Percentiles rank a stretch among this genome's conserved stretches.
Conservation (phyloP, 2,113 vertebrate species). For the Austrofundulus limnaeus region DNA sequence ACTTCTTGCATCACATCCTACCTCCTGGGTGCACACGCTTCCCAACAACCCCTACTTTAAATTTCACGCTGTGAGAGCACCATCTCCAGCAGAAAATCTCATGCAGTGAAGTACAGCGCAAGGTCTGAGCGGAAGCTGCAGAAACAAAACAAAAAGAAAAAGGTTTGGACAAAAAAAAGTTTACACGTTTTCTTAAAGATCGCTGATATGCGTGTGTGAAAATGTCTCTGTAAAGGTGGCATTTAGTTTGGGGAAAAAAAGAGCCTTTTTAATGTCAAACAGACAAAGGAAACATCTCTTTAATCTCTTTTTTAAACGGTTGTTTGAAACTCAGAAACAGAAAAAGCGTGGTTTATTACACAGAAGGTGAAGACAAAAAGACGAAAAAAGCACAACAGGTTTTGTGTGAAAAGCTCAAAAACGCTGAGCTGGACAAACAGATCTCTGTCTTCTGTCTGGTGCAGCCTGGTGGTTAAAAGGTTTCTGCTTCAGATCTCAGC, state of each 20-base stretch:
- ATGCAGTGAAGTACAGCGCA: neutral
- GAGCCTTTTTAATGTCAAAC: neutral
- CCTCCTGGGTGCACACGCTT: neutral
- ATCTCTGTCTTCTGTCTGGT: neutral
- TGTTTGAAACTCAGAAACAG: neutral
- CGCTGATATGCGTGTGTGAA: neutral
- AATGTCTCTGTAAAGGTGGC: neutral
- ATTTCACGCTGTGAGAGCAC: slow-evolving; percentile 4
- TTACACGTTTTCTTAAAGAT: neutral
- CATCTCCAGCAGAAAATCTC: slow-evolving; percentile 11
- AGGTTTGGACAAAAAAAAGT: neutral
- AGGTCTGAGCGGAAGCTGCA: neutral
- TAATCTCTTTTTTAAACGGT: neutral
- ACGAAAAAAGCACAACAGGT: neutral
- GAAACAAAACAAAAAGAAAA: neutral
- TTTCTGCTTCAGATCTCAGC: neutral
- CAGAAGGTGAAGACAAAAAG: neutral
- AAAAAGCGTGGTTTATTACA: neutral
- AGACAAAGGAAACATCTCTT: neutral
- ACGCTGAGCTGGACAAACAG: neutral
- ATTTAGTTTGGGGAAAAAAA: neutral
- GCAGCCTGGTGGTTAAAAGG: too few species aligned
- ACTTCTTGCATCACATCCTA: slow-evolving; percentile 1
- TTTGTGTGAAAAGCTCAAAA: neutral
- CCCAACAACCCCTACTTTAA: neutral